Evolutionary conservation across 2,888 invertebrate species (phyloP), one percentile per base, ranked within the genome.

Genomic region (Apocheima hispidaria): DNA sequence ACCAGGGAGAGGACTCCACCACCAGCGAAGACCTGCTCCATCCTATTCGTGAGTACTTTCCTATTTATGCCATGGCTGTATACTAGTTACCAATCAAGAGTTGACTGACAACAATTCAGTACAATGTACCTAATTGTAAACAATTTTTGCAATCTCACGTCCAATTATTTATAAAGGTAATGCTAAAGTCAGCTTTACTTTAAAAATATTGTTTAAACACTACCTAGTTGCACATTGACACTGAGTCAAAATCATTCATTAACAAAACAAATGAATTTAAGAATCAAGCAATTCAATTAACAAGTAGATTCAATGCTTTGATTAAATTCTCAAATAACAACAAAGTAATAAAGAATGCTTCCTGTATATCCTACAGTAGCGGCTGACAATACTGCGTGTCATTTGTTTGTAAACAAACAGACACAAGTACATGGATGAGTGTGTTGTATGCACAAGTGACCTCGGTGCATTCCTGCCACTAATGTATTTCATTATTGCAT

Each of bases 31-130:
- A 96, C 78, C 92, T 94, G 61, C 94, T 95, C 30, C 95, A 95
- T 82, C 96, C 96, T 57, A 95, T 95, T 71, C 98, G 98, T 97
- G 88, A 95, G 95, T 92, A 51, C 16, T 43, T 20, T 44, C 16
- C 30, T 4, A 1, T n/a, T 12, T 30, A 26, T 4, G 4, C 4
- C 16, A 2, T 5, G 12, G 0, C 1, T 44, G 2, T 4, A 12
- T 7, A 16, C 36, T 16, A 14, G 36, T 16, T 16, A 36, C 2
- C 6, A 16, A 7, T 16, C 5, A 18, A 4, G 12, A 38, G 26
- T 26, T 26, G 26, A 26, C 4, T 6, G n/a, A 7, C 4, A 26
- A 7, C 26, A 26, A 26, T 26, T 26, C 26, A 7, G 6, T 5
- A 26, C 6, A 7, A 26, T 26, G 26, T 26, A 26, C 5, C 5